Evolutionary conservation across 1,140 invertebrate genomes (phyloP).

Genomic region (Tetramorium alpestre): DNA sequence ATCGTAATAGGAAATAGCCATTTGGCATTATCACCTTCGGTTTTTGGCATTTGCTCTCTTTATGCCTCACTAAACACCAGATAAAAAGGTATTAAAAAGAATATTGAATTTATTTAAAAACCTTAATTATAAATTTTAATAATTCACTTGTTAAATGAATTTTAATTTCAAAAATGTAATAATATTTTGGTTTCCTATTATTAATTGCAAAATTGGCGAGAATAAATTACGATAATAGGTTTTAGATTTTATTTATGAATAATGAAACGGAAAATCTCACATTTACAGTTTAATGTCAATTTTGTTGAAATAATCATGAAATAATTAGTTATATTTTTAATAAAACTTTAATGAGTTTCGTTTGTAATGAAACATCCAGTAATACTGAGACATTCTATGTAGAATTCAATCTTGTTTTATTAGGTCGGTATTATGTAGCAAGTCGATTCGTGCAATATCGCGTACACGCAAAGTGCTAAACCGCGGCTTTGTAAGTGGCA

Average conservation of each 20-base stretch:
- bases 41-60: neutral
- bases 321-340: neutral
- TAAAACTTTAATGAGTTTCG: neutral
- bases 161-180: neutral
- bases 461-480: neutral
- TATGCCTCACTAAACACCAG: neutral
- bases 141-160: neutral
- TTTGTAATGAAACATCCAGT: neutral
- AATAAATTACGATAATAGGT: neutral
- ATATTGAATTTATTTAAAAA: neutral
- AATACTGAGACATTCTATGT: neutral
- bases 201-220: neutral
- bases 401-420: neutral
- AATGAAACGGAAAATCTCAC: no score
- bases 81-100: conserved; percentile 1
- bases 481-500: neutral
- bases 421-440: neutral
- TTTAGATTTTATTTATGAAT: no score
- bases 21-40: neutral
- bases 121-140: neutral
- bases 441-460: neutral
- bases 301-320: neutral
- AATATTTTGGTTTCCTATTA: neutral
- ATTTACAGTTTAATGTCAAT: neutral
- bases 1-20: neutral